phyloP scores from a whole-genome alignment of 1,140 invertebrate species.

The Orchesella cincta region DNA sequence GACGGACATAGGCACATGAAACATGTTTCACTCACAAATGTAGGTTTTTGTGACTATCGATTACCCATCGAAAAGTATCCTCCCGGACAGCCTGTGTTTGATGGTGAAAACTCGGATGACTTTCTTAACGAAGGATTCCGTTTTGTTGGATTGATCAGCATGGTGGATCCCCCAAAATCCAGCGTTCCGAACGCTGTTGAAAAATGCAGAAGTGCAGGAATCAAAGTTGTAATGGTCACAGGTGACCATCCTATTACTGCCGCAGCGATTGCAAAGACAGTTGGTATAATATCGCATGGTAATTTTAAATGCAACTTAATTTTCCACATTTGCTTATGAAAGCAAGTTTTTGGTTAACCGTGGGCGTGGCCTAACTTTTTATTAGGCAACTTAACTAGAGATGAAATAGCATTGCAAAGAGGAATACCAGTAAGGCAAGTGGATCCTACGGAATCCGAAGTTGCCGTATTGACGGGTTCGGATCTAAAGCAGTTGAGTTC shows the following conservation, averaged over 20 bases:
- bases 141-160: conserved; percentile 58
- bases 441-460: conserved; percentile 60
- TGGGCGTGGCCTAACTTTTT: background rate
- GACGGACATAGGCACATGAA: too few species aligned
- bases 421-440: conserved; percentile 61
- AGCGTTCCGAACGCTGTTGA: conserved; percentile 54
- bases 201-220: conserved; percentile 55
- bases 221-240: conserved; percentile 59
- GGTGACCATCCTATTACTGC: conserved; percentile 71
- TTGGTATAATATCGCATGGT: conserved; percentile 66
- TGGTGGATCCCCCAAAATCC: conserved; percentile 55
- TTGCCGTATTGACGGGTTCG: conserved; percentile 71
- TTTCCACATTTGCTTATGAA: background rate
- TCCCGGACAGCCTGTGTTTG: conserved; percentile 60
- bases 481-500: conserved; percentile 67
- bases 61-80: conserved; percentile 58
- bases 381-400: conserved; percentile 66
- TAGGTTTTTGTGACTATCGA: conserved; percentile 61
- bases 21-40: too few species aligned
- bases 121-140: conserved; percentile 56
- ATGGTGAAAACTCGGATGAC: conserved; percentile 59
- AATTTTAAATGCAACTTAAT: background rate
- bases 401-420: conserved; percentile 67
- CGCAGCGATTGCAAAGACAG: conserved; percentile 67
- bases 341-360: background rate